A percentile compares a stretch with the other conserved stretches of the same genome.
These are phyloP conservation scores for Cactoblastis cactorum DNA, from an alignment of 2,888 invertebrate genomes.

Conservation along the genomic window DNA sequence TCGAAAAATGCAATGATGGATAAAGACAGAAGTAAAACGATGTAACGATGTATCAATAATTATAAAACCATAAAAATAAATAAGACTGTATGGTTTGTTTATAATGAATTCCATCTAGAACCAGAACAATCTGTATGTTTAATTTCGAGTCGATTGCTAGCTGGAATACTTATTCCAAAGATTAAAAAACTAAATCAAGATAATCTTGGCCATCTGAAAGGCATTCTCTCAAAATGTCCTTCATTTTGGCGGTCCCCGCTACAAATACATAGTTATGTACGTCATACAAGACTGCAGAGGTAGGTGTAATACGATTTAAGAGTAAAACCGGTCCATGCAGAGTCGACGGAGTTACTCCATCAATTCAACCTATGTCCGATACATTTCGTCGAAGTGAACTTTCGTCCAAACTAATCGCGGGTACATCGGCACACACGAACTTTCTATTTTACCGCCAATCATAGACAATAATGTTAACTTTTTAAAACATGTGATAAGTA, in stretches of 20 bases:
- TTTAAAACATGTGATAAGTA: not conserved
- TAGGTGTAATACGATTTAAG: conserved; percentile 57
- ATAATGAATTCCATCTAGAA: no score
- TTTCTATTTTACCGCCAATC: conserved; percentile 27
- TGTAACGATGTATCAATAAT: no score
- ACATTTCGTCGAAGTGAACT: no score
- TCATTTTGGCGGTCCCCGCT: conserved; percentile 42
- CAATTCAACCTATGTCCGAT: conserved; percentile 61
- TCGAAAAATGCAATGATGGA: no score
- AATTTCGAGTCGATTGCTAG: no score
- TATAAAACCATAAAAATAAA: no score
- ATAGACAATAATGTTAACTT: conserved; percentile 11
- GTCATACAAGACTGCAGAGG: conserved; percentile 21
- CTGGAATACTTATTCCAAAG: not conserved
- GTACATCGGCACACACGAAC: conserved; percentile 21
- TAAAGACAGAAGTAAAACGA: no score
- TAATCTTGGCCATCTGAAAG: conserved; percentile 21
- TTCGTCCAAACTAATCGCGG: conserved; percentile 61
- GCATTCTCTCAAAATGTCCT: conserved; percentile 45
- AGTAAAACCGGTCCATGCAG: conserved; percentile 62
- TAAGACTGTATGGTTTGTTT: no score
- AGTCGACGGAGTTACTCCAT: conserved; percentile 46
- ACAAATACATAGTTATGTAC: conserved; percentile 9
- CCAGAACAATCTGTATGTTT: no score
- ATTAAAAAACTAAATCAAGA: not conserved